Evolutionary conservation across 2,113 vertebrate species (phyloP).

Genomic region (Engystomops pustulosus): DNA sequence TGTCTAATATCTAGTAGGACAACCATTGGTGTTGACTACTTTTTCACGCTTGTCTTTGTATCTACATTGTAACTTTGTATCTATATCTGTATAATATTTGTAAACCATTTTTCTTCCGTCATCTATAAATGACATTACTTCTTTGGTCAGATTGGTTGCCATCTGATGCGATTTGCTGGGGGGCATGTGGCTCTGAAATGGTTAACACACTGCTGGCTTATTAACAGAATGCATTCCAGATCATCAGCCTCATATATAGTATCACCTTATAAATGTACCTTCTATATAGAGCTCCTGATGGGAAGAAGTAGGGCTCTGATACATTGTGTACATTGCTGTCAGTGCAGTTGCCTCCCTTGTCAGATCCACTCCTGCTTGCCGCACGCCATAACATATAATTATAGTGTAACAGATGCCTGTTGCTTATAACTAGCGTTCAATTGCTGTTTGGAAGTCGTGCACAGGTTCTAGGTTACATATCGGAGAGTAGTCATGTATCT

Average conservation of each 20-base stretch:
- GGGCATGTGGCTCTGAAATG: constrained; percentile 10
- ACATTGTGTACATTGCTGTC: constrained; percentile 8
- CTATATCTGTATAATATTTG: neutral
- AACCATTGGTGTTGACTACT: too few species aligned
- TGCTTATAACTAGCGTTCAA: constrained; percentile 23
- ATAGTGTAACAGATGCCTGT: constrained; percentile 45
- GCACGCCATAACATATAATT: constrained; percentile 28
- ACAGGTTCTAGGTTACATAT: neutral
- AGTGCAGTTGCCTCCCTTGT: constrained; percentile 15
- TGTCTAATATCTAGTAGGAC: too few species aligned
- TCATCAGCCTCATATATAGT: constrained; percentile 16
- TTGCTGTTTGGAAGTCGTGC: neutral
- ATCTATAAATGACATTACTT: neutral
- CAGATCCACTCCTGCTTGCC: neutral
- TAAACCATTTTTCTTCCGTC: neutral
- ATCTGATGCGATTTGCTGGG: constrained; percentile 14
- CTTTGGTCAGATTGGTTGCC: neutral
- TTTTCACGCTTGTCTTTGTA: too few species aligned
- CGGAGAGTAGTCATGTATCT: neutral
- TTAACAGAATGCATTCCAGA: constrained; percentile 1
- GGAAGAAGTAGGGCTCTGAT: neutral
- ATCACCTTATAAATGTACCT: constrained; percentile 25
- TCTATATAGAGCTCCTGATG: constrained; percentile 21
- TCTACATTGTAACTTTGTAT: neutral
- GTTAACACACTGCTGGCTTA: constrained; percentile 32